Evolutionary conservation across 2,797 vertebrate genomes (phyloP), one percentile per base, ranked within the genome.

Genomic region (Sitta carolinensis): DNA sequence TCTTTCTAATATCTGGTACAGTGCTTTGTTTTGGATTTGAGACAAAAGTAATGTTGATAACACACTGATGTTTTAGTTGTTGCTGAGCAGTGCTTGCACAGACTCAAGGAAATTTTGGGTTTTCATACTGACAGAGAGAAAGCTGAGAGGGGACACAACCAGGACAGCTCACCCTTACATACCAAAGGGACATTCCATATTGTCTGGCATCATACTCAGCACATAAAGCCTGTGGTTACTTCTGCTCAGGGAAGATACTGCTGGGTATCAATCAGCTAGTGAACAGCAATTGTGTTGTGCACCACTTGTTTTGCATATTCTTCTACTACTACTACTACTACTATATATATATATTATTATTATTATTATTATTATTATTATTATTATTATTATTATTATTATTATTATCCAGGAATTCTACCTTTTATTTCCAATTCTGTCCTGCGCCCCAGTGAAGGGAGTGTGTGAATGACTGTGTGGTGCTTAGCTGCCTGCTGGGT

Each of bases 241-340:
- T 8, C n/a, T 62, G 36, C 48, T 29, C 3, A 0, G 55, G 21
- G 11, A n/a, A 36, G 36, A 36, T 36, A 5, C 8, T 13, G 8
- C 32, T 59, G 47, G 27, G 8, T 32, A 32, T 70, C 0, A 0
- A 40, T 64, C 40, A 59, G 19, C 19, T n/a, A 15, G 23, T 11
- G 20, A 57, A n/a, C 30, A 54, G 16, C 8, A 66, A 20, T 4
- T 48, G 25, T 50, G 15, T 7, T 43, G 16, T 29, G 22, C 34
- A 38, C 22, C 20, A 25, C 34, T 47, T 26, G 16, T 27, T 64
- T 47, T 47, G 32, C 22, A n/a, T n/a, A 26, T 43, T 13, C 2
- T 6, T 70, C 7, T 38, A 3, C 15, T 29, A 45, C 18, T 22
- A 43, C 16, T 18, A 43, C 8, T 42, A 42, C 12, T 42, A 42